Base-by-base conservation (phyloP, 1,140 invertebrate genomes). In the Antheraea pernyi region DNA sequence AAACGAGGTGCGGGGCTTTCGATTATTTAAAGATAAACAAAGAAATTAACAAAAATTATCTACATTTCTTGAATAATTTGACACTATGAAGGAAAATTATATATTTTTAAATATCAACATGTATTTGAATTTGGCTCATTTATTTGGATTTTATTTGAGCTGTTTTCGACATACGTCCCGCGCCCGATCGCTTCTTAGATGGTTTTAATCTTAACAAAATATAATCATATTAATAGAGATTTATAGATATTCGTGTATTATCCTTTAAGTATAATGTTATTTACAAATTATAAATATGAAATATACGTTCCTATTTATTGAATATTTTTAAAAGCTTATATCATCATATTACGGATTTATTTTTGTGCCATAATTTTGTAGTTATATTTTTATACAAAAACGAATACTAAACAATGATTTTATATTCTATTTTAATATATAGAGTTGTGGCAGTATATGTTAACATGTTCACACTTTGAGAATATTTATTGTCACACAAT, bases 331-430 rank as follows among this genome's bases (percentile, higher is more conserved):
- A 13, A 53, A 53, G 7, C 11, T 42, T 42, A 61, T n/a, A n/a
- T 19, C 4, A 61, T 53, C 22, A 18, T 65, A 30, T 30, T 30
- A 59, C 46, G 71, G 71, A 75, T 72, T 77, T 75, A 74, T 68
- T 72, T 77, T 70, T 69, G 73, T 77, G 75, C 78, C 75, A 79
- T 77, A 77, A 65, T 58, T 63, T 63, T 64, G n/a, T 71, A 46
- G 58, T 64, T 9, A 48, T 42, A 46, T 71, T 67, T 53, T 63
- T 36, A 36, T 63, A n/a, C n/a, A 37, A 53, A 30, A 53, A 13
- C 13, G 46, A 53, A 60, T 60, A 63, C 2, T 60, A n/a, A 37
- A 13, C 11, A 11, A 36, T 61, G 37, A 63, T 37, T 63, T 7
- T 63, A 63, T 37, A 63, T 60, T 53, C 7, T 53, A 16, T 53